Evolutionary conservation across 2,113 vertebrate species (phyloP), one percentile per base, ranked within the genome.

Genomic region (Takifugu bimaculatus): DNA sequence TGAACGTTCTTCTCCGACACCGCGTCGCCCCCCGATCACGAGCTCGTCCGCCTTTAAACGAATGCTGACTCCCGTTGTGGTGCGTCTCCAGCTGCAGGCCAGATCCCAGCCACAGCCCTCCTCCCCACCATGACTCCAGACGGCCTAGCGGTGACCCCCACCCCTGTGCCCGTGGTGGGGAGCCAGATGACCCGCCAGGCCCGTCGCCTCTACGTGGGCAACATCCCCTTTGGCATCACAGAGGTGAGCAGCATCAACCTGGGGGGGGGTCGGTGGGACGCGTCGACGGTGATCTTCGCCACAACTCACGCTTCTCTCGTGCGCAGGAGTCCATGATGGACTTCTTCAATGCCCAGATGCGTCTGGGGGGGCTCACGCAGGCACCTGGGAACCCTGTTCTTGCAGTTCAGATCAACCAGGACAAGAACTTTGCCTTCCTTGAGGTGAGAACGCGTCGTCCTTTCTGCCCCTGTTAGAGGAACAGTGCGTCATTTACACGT

Each of bases 131-230:
- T 95, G 92, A 95, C 93, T 62, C 93, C 93, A 1, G 95, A 96
- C 9, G 94, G 94, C 25, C 86, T 96, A 87, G 92, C 94, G 28
- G 93, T 94, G 68, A 95, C 93, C 26, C 94, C 93, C 13, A 96
- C 94, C 20, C 94, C 94, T 2, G 95, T 96, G 57, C 94, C 94
- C 6, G 94, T 96, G 52, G 93, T 96, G 53, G 95, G 95, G 52
- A 96, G 94, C 83, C 95, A 96, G 89, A 95, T 96, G 95, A 95
- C 95, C 50, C 82, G 95, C 26, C 95, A 96, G 80, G 95, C 95
- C 53, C 91, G 94, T 0, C 88, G 95, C 4, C 93, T 96, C 20
- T 96, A 96, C 13, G 94, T 96, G 65, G 94, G 95, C 69, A 96
- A 96, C 77, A 96, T 96, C 79, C 94, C 95, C 11, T 96, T 96